Evolutionary conservation across 2,888 invertebrate species (phyloP).

Genomic region (Epistrophe grossulariae): DNA sequence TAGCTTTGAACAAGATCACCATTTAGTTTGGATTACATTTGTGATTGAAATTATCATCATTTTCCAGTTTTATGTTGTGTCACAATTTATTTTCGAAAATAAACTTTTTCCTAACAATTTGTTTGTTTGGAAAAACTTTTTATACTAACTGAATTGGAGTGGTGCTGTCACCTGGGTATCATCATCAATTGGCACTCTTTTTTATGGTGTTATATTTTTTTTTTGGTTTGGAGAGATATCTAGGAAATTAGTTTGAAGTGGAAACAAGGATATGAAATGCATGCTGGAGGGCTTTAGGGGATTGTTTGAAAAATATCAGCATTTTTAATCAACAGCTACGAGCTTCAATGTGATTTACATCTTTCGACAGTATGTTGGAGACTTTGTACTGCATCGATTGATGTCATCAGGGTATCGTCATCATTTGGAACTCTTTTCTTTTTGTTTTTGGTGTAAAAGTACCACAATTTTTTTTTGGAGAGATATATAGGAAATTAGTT

Average conservation of each 20-base stretch:
- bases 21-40: constrained; percentile 44
- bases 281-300: neutral
- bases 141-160: neutral
- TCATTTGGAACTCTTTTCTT: too few relatives aligned
- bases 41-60: constrained; percentile 37
- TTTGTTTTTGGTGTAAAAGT: too few relatives aligned
- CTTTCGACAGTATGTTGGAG: too few relatives aligned
- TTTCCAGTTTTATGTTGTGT: constrained; percentile 31
- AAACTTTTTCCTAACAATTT: neutral
- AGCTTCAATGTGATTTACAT: too few relatives aligned
- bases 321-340: neutral
- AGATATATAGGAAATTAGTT: too few relatives aligned
- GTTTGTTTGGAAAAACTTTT: neutral
- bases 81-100: constrained; percentile 28
- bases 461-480: too few relatives aligned
- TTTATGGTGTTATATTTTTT: neutral
- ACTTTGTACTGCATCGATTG: too few relatives aligned
- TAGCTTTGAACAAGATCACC: constrained; percentile 34
- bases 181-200: neutral
- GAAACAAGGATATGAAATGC: neutral
- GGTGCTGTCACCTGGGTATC: constrained; percentile 20
- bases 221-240: neutral
- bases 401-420: too few relatives aligned
- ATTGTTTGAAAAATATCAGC: neutral
- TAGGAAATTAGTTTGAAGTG: neutral